These are phyloP conservation scores for Lasioglossum malachurum DNA, from an alignment of 2,888 invertebrate species.

Conservation along the genomic window DNA sequence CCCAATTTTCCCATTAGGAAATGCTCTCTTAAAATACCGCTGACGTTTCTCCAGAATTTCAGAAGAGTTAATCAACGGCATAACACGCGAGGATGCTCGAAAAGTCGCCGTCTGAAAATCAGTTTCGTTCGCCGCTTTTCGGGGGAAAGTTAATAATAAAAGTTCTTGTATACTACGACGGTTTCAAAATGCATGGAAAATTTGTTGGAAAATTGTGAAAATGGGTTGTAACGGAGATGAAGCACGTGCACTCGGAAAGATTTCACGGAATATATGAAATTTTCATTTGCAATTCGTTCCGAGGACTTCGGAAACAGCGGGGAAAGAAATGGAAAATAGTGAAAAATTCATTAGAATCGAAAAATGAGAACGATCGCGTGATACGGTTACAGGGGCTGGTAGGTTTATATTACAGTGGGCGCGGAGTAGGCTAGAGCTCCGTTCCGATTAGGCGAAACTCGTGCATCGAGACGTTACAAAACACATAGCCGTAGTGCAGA, in stretches of 20 bases:
- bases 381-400: no score
- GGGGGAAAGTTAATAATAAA: background rate
- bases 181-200: background rate
- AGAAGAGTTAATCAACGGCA: background rate
- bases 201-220: background rate
- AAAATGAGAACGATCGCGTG: background rate
- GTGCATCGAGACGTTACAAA: background rate
- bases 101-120: background rate
- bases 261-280: background rate
- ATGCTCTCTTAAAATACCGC: background rate
- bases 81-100: background rate
- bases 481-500: background rate
- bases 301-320: no score
- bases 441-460: slow-evolving; percentile 36
- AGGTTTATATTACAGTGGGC: background rate
- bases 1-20: no score
- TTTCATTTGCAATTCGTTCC: no score
- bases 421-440: slow-evolving; percentile 5
- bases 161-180: background rate
- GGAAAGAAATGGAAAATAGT: no score
- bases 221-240: background rate
- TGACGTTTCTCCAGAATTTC: background rate
- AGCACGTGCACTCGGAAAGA: background rate
- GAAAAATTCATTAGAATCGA: no score
- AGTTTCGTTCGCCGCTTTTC: background rate